phyloP scores from a whole-genome alignment of 2,888 invertebrate genomes.

The Germaria angustata region DNA sequence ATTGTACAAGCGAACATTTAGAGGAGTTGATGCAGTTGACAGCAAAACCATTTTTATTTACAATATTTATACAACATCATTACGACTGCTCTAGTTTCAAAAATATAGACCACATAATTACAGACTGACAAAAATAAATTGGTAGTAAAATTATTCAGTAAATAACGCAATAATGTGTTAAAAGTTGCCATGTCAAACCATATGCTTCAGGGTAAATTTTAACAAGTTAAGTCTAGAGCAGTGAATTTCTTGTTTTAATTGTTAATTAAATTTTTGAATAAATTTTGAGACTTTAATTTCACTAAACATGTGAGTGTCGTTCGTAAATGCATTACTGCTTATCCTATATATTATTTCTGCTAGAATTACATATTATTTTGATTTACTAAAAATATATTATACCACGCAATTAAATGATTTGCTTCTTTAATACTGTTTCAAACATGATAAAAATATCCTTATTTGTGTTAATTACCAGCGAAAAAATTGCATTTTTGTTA shows the following conservation, averaged over 20 bases:
- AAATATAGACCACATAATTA: constrained; percentile 40
- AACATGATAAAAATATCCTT: too few relatives aligned
- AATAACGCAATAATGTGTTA: constrained; percentile 3
- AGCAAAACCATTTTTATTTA: background rate
- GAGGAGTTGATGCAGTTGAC: background rate
- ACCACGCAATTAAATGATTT: too few relatives aligned
- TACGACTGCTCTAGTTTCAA: constrained; percentile 37
- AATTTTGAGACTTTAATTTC: too few relatives aligned
- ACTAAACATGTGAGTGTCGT: too few relatives aligned
- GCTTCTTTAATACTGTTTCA: too few relatives aligned
- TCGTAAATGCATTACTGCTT: too few relatives aligned
- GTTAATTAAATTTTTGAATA: too few relatives aligned
- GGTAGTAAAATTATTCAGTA: constrained; percentile 13
- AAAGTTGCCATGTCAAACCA: background rate
- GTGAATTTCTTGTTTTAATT: background rate
- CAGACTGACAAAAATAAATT: constrained; percentile 49
- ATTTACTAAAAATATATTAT: too few relatives aligned
- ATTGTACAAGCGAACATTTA: background rate
- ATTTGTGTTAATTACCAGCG: too few relatives aligned
- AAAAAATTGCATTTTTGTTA: too few relatives aligned
- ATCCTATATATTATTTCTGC: too few relatives aligned
- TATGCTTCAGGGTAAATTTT: background rate
- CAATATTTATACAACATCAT: constrained; percentile 44
- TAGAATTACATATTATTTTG: too few relatives aligned
- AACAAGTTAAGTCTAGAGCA: background rate